These are phyloP conservation scores for Cercocebus atys DNA, from an alignment of 2,113 vertebrate species.

Conservation along the genomic window DNA sequence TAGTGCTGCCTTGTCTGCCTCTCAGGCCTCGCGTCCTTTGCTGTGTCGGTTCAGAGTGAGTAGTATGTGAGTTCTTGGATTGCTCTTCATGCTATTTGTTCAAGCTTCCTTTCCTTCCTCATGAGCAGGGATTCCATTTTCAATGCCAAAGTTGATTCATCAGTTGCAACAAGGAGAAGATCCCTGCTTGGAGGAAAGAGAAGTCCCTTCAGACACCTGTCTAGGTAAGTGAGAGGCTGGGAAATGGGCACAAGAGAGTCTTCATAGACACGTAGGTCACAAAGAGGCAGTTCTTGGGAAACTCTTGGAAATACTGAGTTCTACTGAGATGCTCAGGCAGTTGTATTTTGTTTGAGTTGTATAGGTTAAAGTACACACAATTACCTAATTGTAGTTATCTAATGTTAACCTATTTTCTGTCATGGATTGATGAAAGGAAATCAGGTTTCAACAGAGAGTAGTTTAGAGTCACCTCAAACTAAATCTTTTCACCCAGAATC, in stretches of 20 bases:
- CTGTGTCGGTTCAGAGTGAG: not conserved
- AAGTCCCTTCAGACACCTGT: not conserved
- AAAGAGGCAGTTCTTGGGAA: not conserved
- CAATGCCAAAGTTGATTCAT: slow-evolving; percentile 47
- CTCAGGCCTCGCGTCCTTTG: not conserved
- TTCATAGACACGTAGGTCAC: too few relatives aligned
- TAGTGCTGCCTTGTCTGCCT: not conserved
- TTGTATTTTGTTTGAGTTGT: not conserved
- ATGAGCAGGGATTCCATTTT: slow-evolving; percentile 38
- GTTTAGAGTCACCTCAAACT: not conserved
- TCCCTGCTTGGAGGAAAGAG: slow-evolving; percentile 27
- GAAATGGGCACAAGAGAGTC: not conserved
- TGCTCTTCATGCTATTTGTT: not conserved
- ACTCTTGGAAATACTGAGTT: not conserved
- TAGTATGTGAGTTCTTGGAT: not conserved
- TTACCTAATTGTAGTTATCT: not conserved
- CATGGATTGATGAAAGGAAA: not conserved
- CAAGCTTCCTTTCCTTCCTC: not conserved
- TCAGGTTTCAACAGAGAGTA: not conserved
- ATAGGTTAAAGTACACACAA: not conserved
- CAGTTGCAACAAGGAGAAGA: slow-evolving; percentile 60
- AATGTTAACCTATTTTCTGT: not conserved
- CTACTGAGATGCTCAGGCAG: accelerated
- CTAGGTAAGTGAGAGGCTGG: slow-evolving; percentile 12
- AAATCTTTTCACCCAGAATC: not conserved